These are phyloP conservation scores for Alectura lathami DNA, from an alignment of 2,113 vertebrate species.

Conservation along the genomic window DNA sequence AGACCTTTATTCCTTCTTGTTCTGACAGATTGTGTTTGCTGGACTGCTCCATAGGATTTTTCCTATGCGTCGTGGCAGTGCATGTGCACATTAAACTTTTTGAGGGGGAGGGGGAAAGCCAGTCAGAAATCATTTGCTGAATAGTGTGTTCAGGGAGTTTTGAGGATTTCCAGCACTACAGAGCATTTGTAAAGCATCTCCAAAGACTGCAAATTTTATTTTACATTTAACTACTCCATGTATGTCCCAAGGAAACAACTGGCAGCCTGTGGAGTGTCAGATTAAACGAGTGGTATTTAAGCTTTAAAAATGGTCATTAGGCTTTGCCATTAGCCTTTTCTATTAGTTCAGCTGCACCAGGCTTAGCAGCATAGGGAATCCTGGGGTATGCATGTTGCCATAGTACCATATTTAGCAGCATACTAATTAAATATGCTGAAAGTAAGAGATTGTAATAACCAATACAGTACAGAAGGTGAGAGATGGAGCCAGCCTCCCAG, in stretches of 20 bases:
- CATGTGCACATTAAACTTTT: constrained; percentile 10
- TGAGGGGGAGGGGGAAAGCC: not conserved
- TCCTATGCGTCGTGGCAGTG: constrained; percentile 65
- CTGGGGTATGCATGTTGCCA: not conserved
- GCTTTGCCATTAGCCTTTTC: constrained; percentile 17
- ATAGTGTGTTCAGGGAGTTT: not conserved
- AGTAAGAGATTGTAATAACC: not conserved
- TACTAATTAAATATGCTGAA: not conserved
- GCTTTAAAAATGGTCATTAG: constrained; percentile 48
- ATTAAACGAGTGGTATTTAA: constrained; percentile 29
- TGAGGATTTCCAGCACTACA: not conserved
- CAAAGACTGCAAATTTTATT: not conserved
- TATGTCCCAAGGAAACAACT: constrained; percentile 11
- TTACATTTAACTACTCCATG: not conserved
- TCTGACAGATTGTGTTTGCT: constrained; percentile 71
- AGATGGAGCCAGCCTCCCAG: not conserved
- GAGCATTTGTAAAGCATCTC: not conserved
- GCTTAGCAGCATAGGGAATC: not conserved
- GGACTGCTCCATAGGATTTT: constrained; percentile 50
- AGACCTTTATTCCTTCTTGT: constrained; percentile 73
- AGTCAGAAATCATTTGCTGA: not conserved
- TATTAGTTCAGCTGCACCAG: constrained; percentile 38
- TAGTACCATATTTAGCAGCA: constrained; percentile 1
- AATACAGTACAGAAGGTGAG: not conserved
- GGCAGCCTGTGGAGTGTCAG: not conserved